Evolutionary conservation across 2,888 invertebrate genomes (phyloP).

Genomic region (Lepidocyrtoides sp.): DNA sequence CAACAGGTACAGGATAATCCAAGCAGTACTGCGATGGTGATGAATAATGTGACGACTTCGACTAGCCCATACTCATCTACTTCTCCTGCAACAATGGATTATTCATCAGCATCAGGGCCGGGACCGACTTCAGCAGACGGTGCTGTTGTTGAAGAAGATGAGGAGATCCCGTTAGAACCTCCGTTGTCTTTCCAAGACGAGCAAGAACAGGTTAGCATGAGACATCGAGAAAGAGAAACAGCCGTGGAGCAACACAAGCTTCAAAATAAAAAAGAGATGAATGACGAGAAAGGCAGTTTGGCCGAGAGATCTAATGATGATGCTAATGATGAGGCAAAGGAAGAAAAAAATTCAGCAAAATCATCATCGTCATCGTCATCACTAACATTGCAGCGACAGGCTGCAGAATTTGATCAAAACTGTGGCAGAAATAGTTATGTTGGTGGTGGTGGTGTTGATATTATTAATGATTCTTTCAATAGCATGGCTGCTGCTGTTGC

Average conservation of each 20-base stretch:
- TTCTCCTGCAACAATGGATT: conserved; percentile 34
- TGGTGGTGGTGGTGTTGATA: neutral
- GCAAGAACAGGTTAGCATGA: conserved; percentile 71
- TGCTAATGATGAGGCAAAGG: conserved; percentile 58
- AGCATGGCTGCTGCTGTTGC: conserved; percentile 6
- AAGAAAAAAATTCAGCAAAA: neutral
- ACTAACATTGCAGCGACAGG: neutral
- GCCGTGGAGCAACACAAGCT: conserved; percentile 35
- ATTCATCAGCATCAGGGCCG: too few species aligned
- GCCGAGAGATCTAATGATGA: conserved; percentile 60
- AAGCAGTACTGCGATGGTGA: too few species aligned
- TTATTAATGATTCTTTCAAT: conserved; percentile 59
- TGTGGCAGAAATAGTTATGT: conserved; percentile 53
- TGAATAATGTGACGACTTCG: conserved; percentile 80
- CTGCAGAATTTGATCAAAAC: neutral
- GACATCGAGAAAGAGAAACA: conserved; percentile 7
- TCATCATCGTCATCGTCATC: neutral
- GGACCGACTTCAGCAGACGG: conserved; percentile 65
- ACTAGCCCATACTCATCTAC: conserved; percentile 80
- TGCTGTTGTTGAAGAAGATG: too few species aligned
- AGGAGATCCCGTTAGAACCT: conserved; percentile 85
- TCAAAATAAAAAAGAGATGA: neutral
- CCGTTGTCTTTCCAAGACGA: conserved; percentile 85
- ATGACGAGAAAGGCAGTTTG: conserved; percentile 6
- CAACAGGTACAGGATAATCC: conserved; percentile 69